phyloP scores from a whole-genome alignment of 2,888 invertebrate species.

The Chelonus formosanus region DNA sequence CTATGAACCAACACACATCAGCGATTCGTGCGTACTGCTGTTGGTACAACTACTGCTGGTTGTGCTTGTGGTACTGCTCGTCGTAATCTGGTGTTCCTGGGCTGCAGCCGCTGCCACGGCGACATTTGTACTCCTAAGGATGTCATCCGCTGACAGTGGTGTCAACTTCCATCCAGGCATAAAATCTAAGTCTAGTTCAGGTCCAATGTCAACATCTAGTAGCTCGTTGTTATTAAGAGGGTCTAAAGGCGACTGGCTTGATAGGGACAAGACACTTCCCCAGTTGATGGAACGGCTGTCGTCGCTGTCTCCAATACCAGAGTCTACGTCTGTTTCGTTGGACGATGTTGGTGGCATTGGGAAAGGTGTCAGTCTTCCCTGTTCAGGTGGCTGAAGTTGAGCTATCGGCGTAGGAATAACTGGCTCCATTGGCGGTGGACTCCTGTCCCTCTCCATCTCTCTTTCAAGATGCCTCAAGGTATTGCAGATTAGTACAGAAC shows the following conservation, averaged over 20 bases:
- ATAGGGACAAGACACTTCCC: constrained; percentile 88
- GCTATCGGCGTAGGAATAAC: constrained; percentile 64
- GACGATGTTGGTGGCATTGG: constrained; percentile 66
- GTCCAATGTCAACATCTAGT: constrained; percentile 71
- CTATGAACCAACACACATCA: constrained; percentile 65
- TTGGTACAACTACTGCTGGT: constrained; percentile 44
- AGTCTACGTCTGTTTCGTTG: constrained; percentile 77
- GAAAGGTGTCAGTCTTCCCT: constrained; percentile 62
- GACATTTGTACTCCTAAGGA: constrained; percentile 62
- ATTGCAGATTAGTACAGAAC: constrained; percentile 93
- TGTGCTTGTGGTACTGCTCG: constrained; percentile 34
- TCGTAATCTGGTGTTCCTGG: constrained; percentile 28
- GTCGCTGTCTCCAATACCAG: constrained; percentile 77
- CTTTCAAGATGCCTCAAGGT: constrained; percentile 87
- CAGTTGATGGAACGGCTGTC: constrained; percentile 85
- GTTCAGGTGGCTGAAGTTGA: constrained; percentile 62
- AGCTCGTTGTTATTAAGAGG: constrained; percentile 83
- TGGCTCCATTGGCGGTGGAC: constrained; percentile 62
- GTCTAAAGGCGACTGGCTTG: constrained; percentile 86
- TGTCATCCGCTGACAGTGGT: constrained; percentile 66
- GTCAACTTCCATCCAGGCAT: constrained; percentile 70
- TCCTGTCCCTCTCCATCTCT: constrained; percentile 81
- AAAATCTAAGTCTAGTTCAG: constrained; percentile 73
- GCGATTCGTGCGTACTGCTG: constrained; percentile 60
- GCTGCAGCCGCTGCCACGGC: constrained; percentile 44